phyloP scores from a whole-genome alignment of 1,140 invertebrate species.

The Heliconius eleuchia region DNA sequence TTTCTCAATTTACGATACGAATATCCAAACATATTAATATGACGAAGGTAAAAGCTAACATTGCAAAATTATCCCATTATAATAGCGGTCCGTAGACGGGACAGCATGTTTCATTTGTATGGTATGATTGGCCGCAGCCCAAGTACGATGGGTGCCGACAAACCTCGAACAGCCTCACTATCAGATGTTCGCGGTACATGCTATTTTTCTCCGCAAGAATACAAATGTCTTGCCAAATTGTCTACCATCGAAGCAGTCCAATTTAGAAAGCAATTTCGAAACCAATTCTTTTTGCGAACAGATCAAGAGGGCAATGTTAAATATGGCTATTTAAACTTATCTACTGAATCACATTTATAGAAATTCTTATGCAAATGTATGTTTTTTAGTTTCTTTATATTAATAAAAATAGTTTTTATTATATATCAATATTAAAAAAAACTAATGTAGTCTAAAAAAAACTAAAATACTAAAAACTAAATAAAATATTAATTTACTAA shows the following conservation, averaged over 20 bases:
- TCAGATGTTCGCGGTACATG: constrained; percentile 75
- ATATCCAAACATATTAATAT: constrained; percentile 7
- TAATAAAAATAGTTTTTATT: too few species aligned
- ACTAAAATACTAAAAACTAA: too few species aligned
- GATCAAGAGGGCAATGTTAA: constrained; percentile 74
- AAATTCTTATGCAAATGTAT: constrained; percentile 2
- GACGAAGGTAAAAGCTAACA: constrained; percentile 5
- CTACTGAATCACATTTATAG: not conserved
- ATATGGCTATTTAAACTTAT: constrained; percentile 71
- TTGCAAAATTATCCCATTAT: constrained; percentile 21
- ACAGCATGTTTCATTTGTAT: constrained; percentile 61
- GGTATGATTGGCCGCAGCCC: constrained; percentile 71
- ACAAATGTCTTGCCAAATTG: constrained; percentile 81
- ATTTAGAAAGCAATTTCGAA: constrained; percentile 80
- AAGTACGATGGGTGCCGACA: constrained; percentile 64
- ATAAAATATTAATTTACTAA: too few species aligned
- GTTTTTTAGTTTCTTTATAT: not conserved
- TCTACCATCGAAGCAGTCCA: constrained; percentile 77
- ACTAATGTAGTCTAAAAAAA: too few species aligned
- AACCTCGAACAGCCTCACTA: constrained; percentile 60
- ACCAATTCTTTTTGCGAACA: constrained; percentile 78
- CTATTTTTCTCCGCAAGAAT: constrained; percentile 79
- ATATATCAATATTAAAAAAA: too few species aligned
- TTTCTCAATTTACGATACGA: not conserved
- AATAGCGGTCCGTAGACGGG: constrained; percentile 34